These are phyloP conservation scores for Fundulus diaphanus DNA, from an alignment of 2,797 vertebrate genomes.

Conservation along the genomic window DNA sequence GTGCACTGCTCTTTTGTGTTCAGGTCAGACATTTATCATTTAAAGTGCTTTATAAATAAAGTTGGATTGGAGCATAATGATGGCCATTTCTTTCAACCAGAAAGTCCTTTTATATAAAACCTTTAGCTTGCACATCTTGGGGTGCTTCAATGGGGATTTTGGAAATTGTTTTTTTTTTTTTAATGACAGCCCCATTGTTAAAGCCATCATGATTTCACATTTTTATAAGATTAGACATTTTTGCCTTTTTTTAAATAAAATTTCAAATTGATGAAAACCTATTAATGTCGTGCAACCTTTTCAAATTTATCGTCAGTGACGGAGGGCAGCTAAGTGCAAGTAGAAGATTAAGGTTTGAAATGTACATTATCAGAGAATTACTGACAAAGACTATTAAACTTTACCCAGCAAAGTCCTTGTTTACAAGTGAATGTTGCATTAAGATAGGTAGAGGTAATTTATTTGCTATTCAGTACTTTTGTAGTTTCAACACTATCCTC, in stretches of 20 bases:
- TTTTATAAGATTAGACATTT: neutral
- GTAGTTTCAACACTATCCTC: no score
- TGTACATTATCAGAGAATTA: no score
- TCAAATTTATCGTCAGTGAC: neutral
- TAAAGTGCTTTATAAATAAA: neutral
- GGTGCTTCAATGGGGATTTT: neutral
- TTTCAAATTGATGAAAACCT: slow-evolving; percentile 11
- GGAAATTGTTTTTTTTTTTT: neutral
- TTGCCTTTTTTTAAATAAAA: neutral
- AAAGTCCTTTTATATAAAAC: neutral
- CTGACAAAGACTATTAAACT: no score
- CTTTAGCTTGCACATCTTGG: neutral
- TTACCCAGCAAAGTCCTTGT: no score
- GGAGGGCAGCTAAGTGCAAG: neutral
- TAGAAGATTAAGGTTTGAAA: no score
- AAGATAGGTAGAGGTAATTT: no score
- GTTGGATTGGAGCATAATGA: neutral
- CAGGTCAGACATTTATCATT: neutral
- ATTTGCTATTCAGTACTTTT: no score
- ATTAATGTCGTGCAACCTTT: neutral
- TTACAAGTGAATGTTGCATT: no score
- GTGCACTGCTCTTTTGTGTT: neutral
- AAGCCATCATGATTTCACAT: neutral
- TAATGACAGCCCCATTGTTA: no score
- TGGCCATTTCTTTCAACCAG: neutral